Percentiles rank a stretch among this genome's conserved stretches.
These are phyloP conservation scores for Tanypteryx hageni DNA, from an alignment of 2,888 invertebrate genomes.

Conservation along the genomic window DNA sequence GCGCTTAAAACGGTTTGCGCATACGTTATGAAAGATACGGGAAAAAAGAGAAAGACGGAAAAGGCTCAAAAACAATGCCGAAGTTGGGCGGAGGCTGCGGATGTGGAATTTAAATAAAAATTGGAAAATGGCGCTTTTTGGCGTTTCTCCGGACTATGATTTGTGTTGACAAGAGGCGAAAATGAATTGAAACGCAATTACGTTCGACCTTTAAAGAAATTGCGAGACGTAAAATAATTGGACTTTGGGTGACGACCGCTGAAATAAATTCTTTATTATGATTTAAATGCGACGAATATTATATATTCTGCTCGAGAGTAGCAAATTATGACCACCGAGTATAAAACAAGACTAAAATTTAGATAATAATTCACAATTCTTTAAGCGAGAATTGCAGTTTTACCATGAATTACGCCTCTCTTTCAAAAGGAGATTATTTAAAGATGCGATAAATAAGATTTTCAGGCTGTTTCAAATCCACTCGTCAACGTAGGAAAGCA, in stretches of 20 bases:
- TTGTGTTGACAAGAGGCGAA: conserved; percentile 25
- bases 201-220: not conserved
- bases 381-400: not conserved
- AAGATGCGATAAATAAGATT: not conserved
- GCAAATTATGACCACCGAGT: not conserved
- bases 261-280: not conserved
- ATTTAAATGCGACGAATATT: conserved; percentile 10
- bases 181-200: conserved; percentile 12
- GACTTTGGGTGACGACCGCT: not conserved
- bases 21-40: not conserved
- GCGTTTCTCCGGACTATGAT: not conserved
- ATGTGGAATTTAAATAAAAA: not conserved
- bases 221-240: conserved; percentile 2
- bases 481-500: not conserved
- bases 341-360: not conserved
- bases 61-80: too few species aligned
- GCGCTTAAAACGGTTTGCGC: not conserved
- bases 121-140: conserved; percentile 3
- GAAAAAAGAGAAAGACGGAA: too few species aligned
- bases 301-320: not conserved
- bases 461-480: not conserved
- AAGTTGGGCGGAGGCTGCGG: not conserved
- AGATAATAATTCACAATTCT: not conserved
- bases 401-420: not conserved
- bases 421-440: not conserved